Evolutionary conservation across 2,888 invertebrate genomes (phyloP).

Genomic region (Nycteola revayana): DNA sequence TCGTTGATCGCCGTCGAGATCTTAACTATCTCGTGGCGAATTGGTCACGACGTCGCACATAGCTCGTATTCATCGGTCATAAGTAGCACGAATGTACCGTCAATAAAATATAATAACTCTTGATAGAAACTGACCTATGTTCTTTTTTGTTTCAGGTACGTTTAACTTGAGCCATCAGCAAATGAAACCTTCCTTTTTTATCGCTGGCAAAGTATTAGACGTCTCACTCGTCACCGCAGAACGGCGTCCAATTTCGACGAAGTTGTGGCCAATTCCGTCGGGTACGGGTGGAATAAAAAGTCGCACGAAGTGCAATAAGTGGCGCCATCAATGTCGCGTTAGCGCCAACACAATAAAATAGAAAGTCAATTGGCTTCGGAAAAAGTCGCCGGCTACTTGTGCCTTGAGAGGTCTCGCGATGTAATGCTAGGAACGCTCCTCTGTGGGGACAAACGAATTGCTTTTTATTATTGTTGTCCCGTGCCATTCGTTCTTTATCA

Average conservation of each 20-base stretch:
- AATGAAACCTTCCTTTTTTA: constrained; percentile 13
- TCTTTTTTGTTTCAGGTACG: constrained; percentile 56
- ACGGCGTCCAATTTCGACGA: constrained; percentile 51
- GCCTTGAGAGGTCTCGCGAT: constrained; percentile 27
- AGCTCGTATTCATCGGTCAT: no score
- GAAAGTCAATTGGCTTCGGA: constrained; percentile 64
- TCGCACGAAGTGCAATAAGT: constrained; percentile 70
- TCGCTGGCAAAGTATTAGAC: constrained; percentile 31
- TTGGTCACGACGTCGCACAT: no score
- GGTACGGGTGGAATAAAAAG: constrained; percentile 56
- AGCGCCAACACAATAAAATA: constrained; percentile 76
- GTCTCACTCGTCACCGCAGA: constrained; percentile 35
- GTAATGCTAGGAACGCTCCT: constrained; percentile 17
- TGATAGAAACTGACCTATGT: background rate
- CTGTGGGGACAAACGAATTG: constrained; percentile 20
- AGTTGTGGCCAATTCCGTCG: constrained; percentile 49
- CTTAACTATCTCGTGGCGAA: no score
- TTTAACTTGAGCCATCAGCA: constrained; percentile 14
- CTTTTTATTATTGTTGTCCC: constrained; percentile 29
- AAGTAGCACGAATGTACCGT: no score
- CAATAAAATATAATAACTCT: no score
- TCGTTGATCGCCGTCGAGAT: no score
- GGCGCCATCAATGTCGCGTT: constrained; percentile 76
- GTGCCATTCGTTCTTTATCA: constrained; percentile 20
- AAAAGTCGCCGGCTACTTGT: constrained; percentile 40